Base-by-base conservation (phyloP, 2,113 vertebrate species). In the Glaucomys volans region DNA sequence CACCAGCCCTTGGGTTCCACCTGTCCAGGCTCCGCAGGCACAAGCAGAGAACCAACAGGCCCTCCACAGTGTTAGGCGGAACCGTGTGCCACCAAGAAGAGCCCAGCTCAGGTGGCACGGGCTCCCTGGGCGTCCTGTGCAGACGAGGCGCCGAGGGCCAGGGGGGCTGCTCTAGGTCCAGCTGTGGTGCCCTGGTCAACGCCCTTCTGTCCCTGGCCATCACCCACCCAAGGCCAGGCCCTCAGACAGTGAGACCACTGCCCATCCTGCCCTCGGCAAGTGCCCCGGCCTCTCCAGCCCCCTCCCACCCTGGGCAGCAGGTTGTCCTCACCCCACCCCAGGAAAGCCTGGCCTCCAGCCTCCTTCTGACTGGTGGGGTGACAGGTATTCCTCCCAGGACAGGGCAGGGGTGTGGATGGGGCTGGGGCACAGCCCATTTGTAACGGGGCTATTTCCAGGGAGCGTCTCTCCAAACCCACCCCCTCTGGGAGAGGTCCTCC, bases 1-100 rank as follows among this genome's bases (percentile, higher is more conserved):
- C 2, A 1, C 7, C 14, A 28, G 93, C 40, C n/a, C 18, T 4
- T 0, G 12, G 20, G 20, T 1, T 28, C 52, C 26, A 2, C 2
- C 2, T 1, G 1, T 54, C 26, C 72, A 20, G 52, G 52, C 5
- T 71, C 80, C 66, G 12, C 0, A 8, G 5, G 50, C 24, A 26
- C n/a, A 37, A 2, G 0, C 24, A 0, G 17, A 8, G 32, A 28
- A 76, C 18, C n/a, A 24, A 52, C 16, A 82, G 20, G 8, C 57
- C 64, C 24, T 0, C 1, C 20, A 0, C 13, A 17, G 66, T 8
- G 37, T 10, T 8, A 20, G 1, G 30, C 22, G 42, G 40, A 8
- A 12, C 40, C 59, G 32, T 1, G 3, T 4, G 37, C 52, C 26
- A 62, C 62, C 14, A 7, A n/a, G 42, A 86, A 9, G 54, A 17